Conservation (phyloP, 2,797 vertebrate species). For the Danio tinwini region DNA sequence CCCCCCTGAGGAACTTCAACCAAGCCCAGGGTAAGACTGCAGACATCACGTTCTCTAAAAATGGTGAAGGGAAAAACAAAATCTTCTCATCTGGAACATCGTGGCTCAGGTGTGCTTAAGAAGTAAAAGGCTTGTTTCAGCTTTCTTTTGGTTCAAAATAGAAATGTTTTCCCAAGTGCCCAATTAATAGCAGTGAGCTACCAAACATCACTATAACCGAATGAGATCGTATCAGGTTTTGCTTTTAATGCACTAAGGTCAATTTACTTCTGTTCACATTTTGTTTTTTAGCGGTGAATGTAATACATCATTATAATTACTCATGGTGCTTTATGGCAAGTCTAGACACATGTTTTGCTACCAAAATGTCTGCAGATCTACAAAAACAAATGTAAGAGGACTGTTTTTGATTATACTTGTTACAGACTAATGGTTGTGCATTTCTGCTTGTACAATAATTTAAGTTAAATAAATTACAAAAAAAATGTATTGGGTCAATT, state of each 20-base stretch:
- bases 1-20: slow-evolving; percentile 91
- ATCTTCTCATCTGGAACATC: neutral
- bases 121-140: slow-evolving; percentile 23
- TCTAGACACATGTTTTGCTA: neutral
- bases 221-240: slow-evolving; percentile 59
- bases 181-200: slow-evolving; percentile 42
- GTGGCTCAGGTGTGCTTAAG: neutral
- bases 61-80: slow-evolving; percentile 10
- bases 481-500: no score
- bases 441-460: neutral
- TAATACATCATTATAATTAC: neutral
- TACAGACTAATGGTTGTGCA: neutral
- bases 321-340: neutral
- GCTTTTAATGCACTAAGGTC: slow-evolving; percentile 18
- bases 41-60: neutral
- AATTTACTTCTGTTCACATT: slow-evolving; percentile 49
- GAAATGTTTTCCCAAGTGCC: slow-evolving; percentile 20
- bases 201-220: neutral
- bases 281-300: neutral
- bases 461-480: no score
- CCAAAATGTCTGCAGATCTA: neutral
- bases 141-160: slow-evolving; percentile 17
- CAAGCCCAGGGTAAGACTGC: slow-evolving; percentile 89
- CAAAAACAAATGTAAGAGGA: neutral
- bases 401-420: neutral